These are phyloP conservation scores for Chionoecetes opilio DNA, from an alignment of 1,140 invertebrate species.

Conservation along the genomic window DNA sequence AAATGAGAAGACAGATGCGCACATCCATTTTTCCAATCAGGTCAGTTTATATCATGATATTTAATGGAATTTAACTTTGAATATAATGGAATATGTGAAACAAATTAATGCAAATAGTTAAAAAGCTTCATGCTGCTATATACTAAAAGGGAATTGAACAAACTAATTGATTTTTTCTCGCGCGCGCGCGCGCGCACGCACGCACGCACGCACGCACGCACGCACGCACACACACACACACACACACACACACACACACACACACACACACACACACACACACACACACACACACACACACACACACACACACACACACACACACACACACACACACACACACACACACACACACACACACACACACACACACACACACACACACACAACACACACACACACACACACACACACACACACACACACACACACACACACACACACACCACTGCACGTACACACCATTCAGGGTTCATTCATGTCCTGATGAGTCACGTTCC, in stretches of 20 bases:
- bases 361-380: slow-evolving; percentile 27
- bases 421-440: no score
- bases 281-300: slow-evolving; percentile 25
- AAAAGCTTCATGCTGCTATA: no score
- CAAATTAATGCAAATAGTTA: no score
- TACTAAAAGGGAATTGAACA: no score
- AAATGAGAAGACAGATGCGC: background rate
- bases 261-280: background rate
- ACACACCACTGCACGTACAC: no score
- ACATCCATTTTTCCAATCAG: background rate
- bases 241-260: slow-evolving; percentile 3
- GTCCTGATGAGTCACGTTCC: background rate
- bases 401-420: no score
- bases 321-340: background rate
- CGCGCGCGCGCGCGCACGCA: background rate
- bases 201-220: slow-evolving; percentile 23
- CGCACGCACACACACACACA: slow-evolving; percentile 25
- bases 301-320: slow-evolving; percentile 27
- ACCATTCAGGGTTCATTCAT: background rate
- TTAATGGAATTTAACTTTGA: no score
- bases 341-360: background rate
- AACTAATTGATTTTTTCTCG: background rate
- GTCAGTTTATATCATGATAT: background rate
- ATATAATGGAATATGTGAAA: no score
- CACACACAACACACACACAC: no score